Evolutionary conservation across 2,113 vertebrate species (phyloP), one percentile per base, ranked within the genome.

Genomic region (Hemibagrus wyckioides): DNA sequence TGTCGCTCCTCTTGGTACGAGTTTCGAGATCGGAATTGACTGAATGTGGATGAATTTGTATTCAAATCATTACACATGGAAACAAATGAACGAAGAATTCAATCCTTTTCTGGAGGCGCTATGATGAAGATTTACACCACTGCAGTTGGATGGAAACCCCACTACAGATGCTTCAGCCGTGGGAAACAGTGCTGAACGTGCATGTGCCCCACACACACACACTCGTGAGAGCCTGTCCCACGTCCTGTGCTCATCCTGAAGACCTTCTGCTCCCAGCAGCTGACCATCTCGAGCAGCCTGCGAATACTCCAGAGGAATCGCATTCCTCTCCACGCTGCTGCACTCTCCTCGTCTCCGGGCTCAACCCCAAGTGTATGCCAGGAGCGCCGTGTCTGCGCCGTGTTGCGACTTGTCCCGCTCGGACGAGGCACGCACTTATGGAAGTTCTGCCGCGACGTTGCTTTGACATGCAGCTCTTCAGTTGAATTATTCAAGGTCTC

Each of bases 161-260:
- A 73, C 83, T 90, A 87, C 87, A 81, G 65, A 57, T 67, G 36
- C 80, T 89, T 85, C 41, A 84, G 76, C 85, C 21, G 30, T 84
- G 86, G 65, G 52, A 80, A 80, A 84, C 59, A 61, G 75, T 50
- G 30, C 36, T 63, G 79, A 44, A 71, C 52, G 11, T 39, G 21
- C 56, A 41, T 44, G n/a, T 41, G 25, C 76, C n/a, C 13, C 52
- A 73, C 15, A 9, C 17, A 19, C 39, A 23, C 21, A 19, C 81
- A 33, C 50, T n/a, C 50, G 50, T 61, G 83, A 41, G 73, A 88
- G 41, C 54, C 69, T 65, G 79, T 85, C 39, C 80, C 56, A 83
- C 36, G 56, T 73, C 67, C 57, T 76, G 14, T 36, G 17, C 52
- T 80, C 57, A 25, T 86, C 81, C 85, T 39, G 28, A 54, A 50